A percentile compares a stretch with the other conserved stretches of the same genome.
These are phyloP conservation scores for Dreissena rostriformis DNA, from an alignment of 1,140 invertebrate species.

Conservation along the genomic window DNA sequence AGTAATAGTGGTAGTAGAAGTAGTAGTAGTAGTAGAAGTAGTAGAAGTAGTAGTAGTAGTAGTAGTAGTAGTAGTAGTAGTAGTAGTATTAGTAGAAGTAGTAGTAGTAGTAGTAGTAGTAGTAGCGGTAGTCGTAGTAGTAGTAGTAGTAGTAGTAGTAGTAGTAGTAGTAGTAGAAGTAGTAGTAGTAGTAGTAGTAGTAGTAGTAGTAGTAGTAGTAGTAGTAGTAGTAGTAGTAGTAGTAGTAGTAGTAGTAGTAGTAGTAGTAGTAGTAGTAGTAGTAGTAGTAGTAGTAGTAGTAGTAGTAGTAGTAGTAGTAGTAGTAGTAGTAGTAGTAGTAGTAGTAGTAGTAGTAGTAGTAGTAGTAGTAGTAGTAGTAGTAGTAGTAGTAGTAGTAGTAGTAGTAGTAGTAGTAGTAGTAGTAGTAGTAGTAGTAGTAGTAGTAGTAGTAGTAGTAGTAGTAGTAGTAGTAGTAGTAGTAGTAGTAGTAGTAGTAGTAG, in stretches of 20 bases:
- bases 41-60: too few species aligned
- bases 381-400: slow-evolving; percentile 7
- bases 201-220: slow-evolving; percentile 8
- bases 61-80: too few species aligned
- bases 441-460: slow-evolving; percentile 5
- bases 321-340: slow-evolving; percentile 5
- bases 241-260: slow-evolving; percentile 7
- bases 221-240: slow-evolving; percentile 7
- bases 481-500: slow-evolving; percentile 7
- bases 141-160: too few species aligned
- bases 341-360: background rate
- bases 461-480: slow-evolving; percentile 4
- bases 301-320: background rate
- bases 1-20: too few species aligned
- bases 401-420: slow-evolving; percentile 7
- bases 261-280: slow-evolving; percentile 8
- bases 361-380: slow-evolving; percentile 7
- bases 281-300: slow-evolving; percentile 8
- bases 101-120: too few species aligned
- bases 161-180: background rate
- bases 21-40: too few species aligned
- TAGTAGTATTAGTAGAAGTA: too few species aligned
- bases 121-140: too few species aligned
- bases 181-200: slow-evolving; percentile 7
- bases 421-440: slow-evolving; percentile 7